These are phyloP conservation scores for Mimachlamys varia DNA, from an alignment of 2,888 invertebrate genomes.

Conservation along the genomic window DNA sequence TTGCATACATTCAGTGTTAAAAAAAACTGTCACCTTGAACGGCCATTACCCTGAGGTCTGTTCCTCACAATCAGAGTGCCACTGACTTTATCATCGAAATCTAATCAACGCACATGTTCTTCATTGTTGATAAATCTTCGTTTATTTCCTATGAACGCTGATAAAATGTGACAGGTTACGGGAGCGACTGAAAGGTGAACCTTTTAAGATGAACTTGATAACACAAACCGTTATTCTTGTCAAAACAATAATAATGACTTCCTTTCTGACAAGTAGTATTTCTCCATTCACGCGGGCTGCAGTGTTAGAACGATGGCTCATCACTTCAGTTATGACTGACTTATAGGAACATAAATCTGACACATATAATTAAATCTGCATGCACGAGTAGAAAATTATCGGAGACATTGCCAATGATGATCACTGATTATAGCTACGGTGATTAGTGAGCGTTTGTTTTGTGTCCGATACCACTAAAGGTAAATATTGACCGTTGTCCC, in stretches of 20 bases:
- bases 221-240: neutral
- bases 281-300: neutral
- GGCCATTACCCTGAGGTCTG: neutral
- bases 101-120: neutral
- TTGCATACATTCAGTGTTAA: neutral
- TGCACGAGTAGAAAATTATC: too few species aligned
- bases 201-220: constrained; percentile 5
- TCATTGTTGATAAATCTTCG: neutral
- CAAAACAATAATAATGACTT: neutral
- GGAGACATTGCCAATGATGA: neutral
- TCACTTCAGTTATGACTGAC: neutral
- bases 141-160: neutral
- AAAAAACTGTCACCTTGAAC: neutral
- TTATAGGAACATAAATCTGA: neutral
- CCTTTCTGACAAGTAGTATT: neutral
- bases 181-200: neutral
- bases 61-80: neutral
- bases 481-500: neutral
- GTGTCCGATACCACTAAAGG: neutral
- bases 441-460: neutral
- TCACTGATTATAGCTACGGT: neutral
- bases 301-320: neutral
- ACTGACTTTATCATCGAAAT: neutral
- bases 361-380: too few species aligned
- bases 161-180: neutral